Conservation (phyloP, 2,888 invertebrate species). For the Cephus pygmeus region DNA sequence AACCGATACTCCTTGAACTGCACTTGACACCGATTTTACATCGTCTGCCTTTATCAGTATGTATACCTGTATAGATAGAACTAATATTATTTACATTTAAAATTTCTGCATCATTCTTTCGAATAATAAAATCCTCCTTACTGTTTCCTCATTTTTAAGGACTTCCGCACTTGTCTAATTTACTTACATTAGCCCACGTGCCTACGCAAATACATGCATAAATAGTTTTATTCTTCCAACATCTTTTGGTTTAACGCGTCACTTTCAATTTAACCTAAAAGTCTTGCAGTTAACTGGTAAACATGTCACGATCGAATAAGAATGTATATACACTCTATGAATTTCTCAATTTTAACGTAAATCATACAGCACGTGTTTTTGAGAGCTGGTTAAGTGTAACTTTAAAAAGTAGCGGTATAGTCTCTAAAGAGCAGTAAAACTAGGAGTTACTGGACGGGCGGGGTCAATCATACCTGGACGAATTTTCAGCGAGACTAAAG, state of each 20-base stretch:
- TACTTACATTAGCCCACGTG: too few species aligned
- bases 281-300: neutral
- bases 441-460: neutral
- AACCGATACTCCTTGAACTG: neutral
- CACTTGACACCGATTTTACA: neutral
- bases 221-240: neutral
- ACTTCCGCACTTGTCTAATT: neutral
- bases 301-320: neutral
- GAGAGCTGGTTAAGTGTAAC: neutral
- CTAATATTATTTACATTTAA: neutral
- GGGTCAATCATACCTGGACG: neutral
- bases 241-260: neutral
- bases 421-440: neutral
- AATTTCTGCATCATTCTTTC: neutral
- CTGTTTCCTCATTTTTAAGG: neutral
- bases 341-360: too few species aligned
- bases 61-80: neutral
- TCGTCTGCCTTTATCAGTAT: neutral
- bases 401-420: neutral
- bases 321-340: neutral
- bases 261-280: neutral
- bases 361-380: too few species aligned
- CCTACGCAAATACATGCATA: neutral
- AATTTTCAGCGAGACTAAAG: neutral
- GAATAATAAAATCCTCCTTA: neutral